Conservation (phyloP, 1,140 invertebrate species). For the Drosophila simulans region DNA sequence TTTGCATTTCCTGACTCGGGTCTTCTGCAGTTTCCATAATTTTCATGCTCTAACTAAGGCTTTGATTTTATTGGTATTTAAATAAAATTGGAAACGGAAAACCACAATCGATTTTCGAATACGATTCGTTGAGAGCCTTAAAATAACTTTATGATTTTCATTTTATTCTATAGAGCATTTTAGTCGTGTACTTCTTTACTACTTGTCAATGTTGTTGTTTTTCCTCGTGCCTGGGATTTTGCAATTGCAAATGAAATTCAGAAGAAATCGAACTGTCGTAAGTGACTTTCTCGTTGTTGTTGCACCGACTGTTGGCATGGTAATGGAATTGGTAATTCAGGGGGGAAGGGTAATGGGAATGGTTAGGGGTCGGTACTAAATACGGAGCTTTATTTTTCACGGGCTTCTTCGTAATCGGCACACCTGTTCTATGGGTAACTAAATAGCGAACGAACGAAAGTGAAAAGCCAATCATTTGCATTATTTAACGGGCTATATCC, state of each 20-base stretch:
- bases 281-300: constrained; percentile 6
- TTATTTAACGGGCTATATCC: constrained; percentile 51
- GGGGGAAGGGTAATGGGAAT: neutral
- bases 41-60: constrained; percentile 8
- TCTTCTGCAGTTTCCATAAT: constrained; percentile 1
- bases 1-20: constrained; percentile 77
- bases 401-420: constrained; percentile 74
- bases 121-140: too few species aligned
- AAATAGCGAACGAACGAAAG: constrained; percentile 57
- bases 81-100: too few species aligned
- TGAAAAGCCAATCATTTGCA: constrained; percentile 74
- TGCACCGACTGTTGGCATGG: constrained; percentile 13
- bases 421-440: constrained; percentile 62
- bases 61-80: too few species aligned
- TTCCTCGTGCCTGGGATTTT: constrained; percentile 53
- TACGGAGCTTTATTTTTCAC: constrained; percentile 57
- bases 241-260: constrained; percentile 66
- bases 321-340: constrained; percentile 5
- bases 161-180: constrained; percentile 7
- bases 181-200: constrained; percentile 7
- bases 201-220: constrained; percentile 9
- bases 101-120: neutral
- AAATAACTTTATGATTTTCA: neutral
- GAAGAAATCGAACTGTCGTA: constrained; percentile 71
- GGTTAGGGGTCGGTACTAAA: neutral